Evolutionary conservation across 2,797 vertebrate genomes (phyloP), one percentile per base, ranked within the genome.

Genomic region (Coccyzus lansbergi): DNA sequence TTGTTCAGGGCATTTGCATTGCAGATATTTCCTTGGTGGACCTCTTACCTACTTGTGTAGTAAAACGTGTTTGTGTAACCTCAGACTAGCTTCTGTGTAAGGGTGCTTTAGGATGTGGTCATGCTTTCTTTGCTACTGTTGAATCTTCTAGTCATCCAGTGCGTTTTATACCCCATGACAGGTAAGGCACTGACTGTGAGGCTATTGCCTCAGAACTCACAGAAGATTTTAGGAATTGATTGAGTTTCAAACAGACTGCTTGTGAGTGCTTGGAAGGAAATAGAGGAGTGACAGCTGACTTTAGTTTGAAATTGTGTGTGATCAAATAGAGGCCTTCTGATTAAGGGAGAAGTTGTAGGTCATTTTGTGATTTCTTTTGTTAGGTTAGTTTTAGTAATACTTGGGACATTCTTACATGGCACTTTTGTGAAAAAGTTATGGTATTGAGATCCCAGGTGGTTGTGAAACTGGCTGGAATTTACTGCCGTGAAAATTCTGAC

Each of bases 201-300:
- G 77, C 65, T 15, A 4, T 48, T 92, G 69, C 65, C 64, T 93
- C 65, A 65, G 38, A 76, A 86, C 20, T 44, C 88, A 55, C 28
- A 12, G 9, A 83, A 71, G 21, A 25, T 51, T 34, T 65, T 71
- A 56, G 48, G 68, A 83, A 42, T 62, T 60, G 15, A 68, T 2
- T 55, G 74, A 83, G 8, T 53, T 86, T 84, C n/a, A 52, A 52
- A 67, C 14, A 55, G 24, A 10, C 52, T 9, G 9, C 12, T 92
- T 4, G 1, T 52, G n/a, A 14, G 26, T 0, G 0, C 51, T 64
- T 31, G 12, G n/a, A n/a, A 70, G 38, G 84, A 84, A 72, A 53
- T 2, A 42, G 56, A 34, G 42, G 20, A 42, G n/a, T 53, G 78
- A 34, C 2, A 4, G 24, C 36, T 77, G 71, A 60, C 46, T 77